phyloP scores from a whole-genome alignment of 2,113 vertebrate species.

The Taxidea taxus region DNA sequence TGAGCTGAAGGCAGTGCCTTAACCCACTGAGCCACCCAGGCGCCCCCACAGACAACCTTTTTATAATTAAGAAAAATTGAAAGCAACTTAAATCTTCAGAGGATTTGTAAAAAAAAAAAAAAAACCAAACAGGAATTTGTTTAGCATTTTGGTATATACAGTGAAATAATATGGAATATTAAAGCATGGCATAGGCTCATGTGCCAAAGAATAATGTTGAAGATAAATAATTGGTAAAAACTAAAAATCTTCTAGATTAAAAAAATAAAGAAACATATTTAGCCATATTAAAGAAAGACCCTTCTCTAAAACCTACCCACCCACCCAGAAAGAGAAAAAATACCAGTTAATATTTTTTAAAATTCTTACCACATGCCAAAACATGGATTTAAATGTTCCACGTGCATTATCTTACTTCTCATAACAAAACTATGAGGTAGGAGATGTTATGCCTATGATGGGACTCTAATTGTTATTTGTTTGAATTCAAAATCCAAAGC shows the following conservation, averaged over 20 bases:
- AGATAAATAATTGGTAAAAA: background rate
- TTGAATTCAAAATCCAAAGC: slow-evolving; percentile 1
- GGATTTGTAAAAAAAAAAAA: background rate
- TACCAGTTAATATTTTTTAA: background rate
- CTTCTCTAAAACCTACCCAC: background rate
- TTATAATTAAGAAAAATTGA: background rate
- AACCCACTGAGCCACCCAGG: too few relatives aligned
- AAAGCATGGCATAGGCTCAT: background rate
- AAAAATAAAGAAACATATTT: background rate
- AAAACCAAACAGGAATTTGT: background rate
- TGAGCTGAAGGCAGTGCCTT: too few relatives aligned
- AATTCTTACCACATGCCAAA: background rate
- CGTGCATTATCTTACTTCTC: background rate
- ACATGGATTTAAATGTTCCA: slow-evolving; percentile 11
- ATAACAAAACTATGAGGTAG: background rate
- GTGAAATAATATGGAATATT: background rate
- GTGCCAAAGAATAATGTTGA: background rate
- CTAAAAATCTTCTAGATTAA: background rate
- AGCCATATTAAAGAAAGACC: background rate
- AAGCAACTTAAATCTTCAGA: background rate
- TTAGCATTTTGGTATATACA: background rate
- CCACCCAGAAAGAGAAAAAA: background rate
- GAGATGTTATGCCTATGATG: background rate
- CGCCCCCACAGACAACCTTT: too few relatives aligned
- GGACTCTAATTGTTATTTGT: background rate